A percentile compares a stretch with the other conserved stretches of the same genome.
These are phyloP conservation scores for Petrocephalus schoutedeni DNA, from an alignment of 2,797 vertebrate genomes.

Conservation along the genomic window DNA sequence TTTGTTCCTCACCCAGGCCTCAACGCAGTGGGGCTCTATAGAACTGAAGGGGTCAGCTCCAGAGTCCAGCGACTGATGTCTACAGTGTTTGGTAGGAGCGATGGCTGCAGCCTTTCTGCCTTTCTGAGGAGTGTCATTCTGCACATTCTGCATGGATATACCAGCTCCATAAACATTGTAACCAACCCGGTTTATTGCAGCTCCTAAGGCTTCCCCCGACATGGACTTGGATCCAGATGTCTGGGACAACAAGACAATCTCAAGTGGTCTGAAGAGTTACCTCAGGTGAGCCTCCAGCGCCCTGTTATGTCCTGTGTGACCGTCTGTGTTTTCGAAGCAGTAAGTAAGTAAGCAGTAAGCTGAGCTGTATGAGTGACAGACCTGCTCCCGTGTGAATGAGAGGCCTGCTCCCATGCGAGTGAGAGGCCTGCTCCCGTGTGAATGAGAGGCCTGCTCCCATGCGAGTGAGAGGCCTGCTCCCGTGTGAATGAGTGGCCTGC, in stretches of 20 bases:
- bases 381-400: too few relatives aligned
- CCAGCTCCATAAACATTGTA: background rate
- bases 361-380: background rate
- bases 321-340: background rate
- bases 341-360: background rate
- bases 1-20: constrained; percentile 64
- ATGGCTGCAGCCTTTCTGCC: background rate
- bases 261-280: constrained; percentile 95
- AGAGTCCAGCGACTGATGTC: constrained; percentile 97
- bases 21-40: constrained; percentile 86
- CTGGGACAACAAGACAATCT: constrained; percentile 97
- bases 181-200: constrained; percentile 52
- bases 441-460: too few relatives aligned
- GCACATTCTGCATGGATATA: background rate
- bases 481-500: too few relatives aligned
- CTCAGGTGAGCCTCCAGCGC: constrained; percentile 74
- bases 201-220: constrained; percentile 81
- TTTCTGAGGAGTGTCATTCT: background rate
- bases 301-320: background rate
- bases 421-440: too few relatives aligned
- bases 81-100: constrained; percentile 82
- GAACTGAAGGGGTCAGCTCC: constrained; percentile 94
- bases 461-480: too few relatives aligned
- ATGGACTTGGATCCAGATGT: constrained; percentile 86
- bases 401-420: too few relatives aligned